These are phyloP conservation scores for Elegia similella DNA, from an alignment of 2,888 invertebrate species.

Conservation along the genomic window DNA sequence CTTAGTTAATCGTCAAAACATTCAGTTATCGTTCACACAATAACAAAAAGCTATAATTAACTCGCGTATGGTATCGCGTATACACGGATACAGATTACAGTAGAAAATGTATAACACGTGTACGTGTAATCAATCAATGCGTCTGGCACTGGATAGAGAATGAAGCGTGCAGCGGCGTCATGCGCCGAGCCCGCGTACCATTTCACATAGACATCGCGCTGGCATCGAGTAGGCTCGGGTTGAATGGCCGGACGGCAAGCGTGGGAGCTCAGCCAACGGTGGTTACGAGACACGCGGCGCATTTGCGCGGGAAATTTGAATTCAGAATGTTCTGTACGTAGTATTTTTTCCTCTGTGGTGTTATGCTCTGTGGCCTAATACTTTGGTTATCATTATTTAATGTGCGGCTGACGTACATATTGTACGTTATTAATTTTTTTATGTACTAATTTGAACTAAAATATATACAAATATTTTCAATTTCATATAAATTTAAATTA, in stretches of 20 bases:
- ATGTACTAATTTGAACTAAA: too few species aligned
- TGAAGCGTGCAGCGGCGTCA: constrained; percentile 23
- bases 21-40: background rate
- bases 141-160: constrained; percentile 8
- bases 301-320: constrained; percentile 22
- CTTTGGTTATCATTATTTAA: too few species aligned
- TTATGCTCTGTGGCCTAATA: too few species aligned
- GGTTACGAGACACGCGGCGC: constrained; percentile 21
- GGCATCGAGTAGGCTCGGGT: constrained; percentile 18
- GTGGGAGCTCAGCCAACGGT: background rate
- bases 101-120: background rate
- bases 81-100: too few species aligned
- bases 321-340: background rate
- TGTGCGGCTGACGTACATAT: too few species aligned
- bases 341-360: too few species aligned
- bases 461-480: too few species aligned
- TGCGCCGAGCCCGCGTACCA: constrained; percentile 33
- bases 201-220: constrained; percentile 22
- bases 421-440: too few species aligned
- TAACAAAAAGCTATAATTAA: background rate
- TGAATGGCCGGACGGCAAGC: constrained; percentile 23
- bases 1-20: background rate
- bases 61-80: background rate
- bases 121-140: background rate
- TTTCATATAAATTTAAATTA: too few species aligned